Base-by-base conservation (phyloP, 2,113 vertebrate genomes). In the Gambusia affinis region DNA sequence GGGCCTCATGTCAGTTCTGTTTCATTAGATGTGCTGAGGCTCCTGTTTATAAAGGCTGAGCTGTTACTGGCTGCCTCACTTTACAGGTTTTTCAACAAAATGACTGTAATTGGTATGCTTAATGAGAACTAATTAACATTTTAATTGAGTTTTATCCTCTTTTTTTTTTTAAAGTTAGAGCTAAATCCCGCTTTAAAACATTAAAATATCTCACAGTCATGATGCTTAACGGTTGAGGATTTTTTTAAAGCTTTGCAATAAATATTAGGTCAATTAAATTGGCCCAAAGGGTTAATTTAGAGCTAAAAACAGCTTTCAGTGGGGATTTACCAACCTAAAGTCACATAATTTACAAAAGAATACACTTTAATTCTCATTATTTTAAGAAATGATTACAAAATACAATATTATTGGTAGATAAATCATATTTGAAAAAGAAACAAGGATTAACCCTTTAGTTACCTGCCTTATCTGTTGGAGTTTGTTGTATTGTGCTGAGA, bases 361-460 rank as follows among this genome's bases (percentile, higher is more conserved):
- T 54, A 17, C 19, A 10, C 5, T 2, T 60, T 10, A 37, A 63
- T 64, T 6, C 6, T 60, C 2, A 47, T 17, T 17, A 47, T 47
- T 47, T 17, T 47, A 47, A 47, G 44, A 6, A 47, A 19, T 47
- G 14, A 19, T 47, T 47, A 47, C 44, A 19, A 7, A 47, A 19
- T 15, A 14, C 39, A 15, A 42, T 4, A 42, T 42, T 15, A 15
- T 42, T 47, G 44, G 1, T 47, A 5, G 14, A 19, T 47, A 47
- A 47, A 47, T 47, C 4, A 19, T 17, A 17, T 19, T 47, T 47
- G 15, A 19, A 47, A 57, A 57, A 57, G 4, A 24, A 8, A 0
- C 22, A 44, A 0, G n/a, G 12, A 61, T 93, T 89, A 92, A 90
- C 88, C 83, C 85, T 91, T 93, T 91, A 19, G 78, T 79, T 88